These are phyloP conservation scores for Zonitis immaculata DNA, from an alignment of 2,888 invertebrate genomes.

Conservation along the genomic window DNA sequence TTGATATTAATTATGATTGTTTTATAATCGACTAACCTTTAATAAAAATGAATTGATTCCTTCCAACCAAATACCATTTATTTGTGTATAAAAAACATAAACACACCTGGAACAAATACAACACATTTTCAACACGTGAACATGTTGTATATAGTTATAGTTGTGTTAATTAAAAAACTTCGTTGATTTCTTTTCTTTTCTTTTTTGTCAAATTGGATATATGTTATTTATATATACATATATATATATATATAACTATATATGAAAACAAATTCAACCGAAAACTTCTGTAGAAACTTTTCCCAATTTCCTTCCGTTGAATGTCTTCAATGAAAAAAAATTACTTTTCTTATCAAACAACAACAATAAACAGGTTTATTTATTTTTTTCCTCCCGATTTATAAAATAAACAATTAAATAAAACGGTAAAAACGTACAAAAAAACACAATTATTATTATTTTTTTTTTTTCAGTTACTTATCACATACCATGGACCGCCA, in stretches of 20 bases:
- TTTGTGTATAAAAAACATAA: not conserved
- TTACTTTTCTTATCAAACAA: too few species aligned
- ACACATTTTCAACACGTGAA: conserved; percentile 1
- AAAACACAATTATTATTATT: too few species aligned
- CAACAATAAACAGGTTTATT: too few species aligned
- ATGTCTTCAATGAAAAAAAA: too few species aligned
- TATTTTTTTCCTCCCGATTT: too few species aligned
- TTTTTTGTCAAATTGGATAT: not conserved
- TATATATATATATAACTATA: too few species aligned
- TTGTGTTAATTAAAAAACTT: too few species aligned
- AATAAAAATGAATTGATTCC: not conserved
- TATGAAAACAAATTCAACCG: not conserved
- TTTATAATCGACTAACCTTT: not conserved
- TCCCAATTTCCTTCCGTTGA: too few species aligned
- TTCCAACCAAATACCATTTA: not conserved
- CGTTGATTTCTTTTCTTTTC: not conserved
- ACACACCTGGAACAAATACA: conserved; percentile 1
- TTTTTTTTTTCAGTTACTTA: conserved; percentile 2
- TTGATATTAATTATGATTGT: not conserved
- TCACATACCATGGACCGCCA: conserved; percentile 2
- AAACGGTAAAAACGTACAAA: not conserved
- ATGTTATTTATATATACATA: too few species aligned
- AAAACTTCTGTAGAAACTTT: too few species aligned
- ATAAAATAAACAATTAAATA: not conserved
- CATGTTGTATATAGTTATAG: not conserved